These are phyloP conservation scores for Philonicus albiceps DNA, from an alignment of 2,888 invertebrate species.

Conservation along the genomic window DNA sequence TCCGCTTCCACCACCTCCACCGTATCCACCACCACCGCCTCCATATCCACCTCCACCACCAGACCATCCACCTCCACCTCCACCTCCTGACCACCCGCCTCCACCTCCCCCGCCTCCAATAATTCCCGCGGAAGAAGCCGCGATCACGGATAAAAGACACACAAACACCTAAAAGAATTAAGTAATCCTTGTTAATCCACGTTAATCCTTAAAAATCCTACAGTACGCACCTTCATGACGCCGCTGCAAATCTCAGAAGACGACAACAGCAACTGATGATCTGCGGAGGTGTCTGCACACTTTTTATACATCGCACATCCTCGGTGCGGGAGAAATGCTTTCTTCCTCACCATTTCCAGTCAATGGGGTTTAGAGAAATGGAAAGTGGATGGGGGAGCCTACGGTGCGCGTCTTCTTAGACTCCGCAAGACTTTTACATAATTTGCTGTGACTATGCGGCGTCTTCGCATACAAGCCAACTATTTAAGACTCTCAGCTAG, in stretches of 20 bases:
- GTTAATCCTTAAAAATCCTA: neutral
- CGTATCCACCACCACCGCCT: neutral
- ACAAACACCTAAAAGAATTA: constrained; percentile 19
- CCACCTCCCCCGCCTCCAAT: constrained; percentile 12
- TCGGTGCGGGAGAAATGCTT: constrained; percentile 31
- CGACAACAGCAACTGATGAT: constrained; percentile 38
- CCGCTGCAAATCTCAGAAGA: neutral
- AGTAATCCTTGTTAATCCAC: neutral
- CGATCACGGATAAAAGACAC: neutral
- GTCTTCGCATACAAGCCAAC: neutral
- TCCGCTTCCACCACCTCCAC: constrained; percentile 9
- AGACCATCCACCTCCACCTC: neutral
- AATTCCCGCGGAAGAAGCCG: neutral
- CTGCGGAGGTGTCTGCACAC: neutral
- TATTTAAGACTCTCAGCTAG: neutral
- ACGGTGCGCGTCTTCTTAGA: neutral
- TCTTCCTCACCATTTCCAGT: neutral
- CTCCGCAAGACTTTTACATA: neutral
- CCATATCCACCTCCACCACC: constrained; percentile 17
- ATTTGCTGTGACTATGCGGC: neutral
- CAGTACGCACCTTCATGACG: constrained; percentile 27
- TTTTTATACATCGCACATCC: constrained; percentile 24
- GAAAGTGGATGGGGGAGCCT: constrained; percentile 27
- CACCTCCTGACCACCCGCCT: neutral
- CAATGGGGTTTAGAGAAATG: neutral